Percentiles rank a stretch among this genome's conserved stretches.
phyloP scores from a whole-genome alignment of 2,113 vertebrate genomes.

The Hirundichthys speculiger region DNA sequence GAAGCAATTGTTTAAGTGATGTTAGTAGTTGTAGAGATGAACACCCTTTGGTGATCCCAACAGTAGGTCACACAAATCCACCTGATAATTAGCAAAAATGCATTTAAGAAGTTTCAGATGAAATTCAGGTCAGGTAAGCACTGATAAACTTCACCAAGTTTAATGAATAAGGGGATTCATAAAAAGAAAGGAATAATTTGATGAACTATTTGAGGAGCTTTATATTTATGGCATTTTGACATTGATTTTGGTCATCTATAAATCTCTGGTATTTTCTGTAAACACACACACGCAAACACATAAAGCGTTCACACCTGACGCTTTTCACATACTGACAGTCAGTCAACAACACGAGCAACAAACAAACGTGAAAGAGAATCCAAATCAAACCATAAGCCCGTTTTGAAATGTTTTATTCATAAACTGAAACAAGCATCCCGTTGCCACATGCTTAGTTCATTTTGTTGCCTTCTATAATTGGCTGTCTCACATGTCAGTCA shows the following conservation, averaged over 20 bases:
- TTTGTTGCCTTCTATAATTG: constrained; percentile 64
- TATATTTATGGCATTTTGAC: constrained; percentile 19
- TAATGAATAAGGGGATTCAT: too few species aligned
- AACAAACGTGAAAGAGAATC: constrained; percentile 57
- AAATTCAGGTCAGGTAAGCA: too few species aligned
- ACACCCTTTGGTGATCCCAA: neutral
- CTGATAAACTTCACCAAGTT: too few species aligned
- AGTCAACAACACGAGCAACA: constrained; percentile 55
- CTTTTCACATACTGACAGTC: constrained; percentile 47
- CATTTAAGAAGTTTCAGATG: too few species aligned
- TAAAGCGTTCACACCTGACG: constrained; percentile 39
- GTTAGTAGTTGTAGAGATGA: neutral
- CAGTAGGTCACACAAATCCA: too few species aligned
- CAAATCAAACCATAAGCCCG: constrained; percentile 55
- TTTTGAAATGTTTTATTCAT: constrained; percentile 71
- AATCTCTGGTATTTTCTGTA: constrained; percentile 16
- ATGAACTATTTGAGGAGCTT: constrained; percentile 14
- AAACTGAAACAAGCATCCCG: constrained; percentile 20
- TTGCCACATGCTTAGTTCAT: constrained; percentile 44
- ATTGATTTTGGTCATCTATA: constrained; percentile 28
- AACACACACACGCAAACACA: constrained; percentile 20
- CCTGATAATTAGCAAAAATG: too few species aligned
- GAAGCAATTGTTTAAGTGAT: neutral
- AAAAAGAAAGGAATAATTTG: too few species aligned
- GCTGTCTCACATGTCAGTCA: constrained; percentile 71